Evolutionary conservation across 2,888 invertebrate genomes (phyloP).

Genomic region (Acronicta aceris): DNA sequence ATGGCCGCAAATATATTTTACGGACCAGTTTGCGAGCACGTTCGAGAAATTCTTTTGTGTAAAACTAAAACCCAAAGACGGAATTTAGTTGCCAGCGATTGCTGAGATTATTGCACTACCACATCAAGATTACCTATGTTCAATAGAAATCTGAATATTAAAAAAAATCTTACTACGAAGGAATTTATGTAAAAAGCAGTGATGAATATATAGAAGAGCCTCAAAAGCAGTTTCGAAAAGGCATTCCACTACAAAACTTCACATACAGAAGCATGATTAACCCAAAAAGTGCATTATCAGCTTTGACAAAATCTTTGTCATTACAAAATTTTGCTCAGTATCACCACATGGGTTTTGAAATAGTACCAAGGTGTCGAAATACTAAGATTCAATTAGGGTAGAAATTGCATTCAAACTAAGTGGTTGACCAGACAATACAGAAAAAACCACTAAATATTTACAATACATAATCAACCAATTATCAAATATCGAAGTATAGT

Average conservation of each 20-base stretch:
- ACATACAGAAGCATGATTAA: no score
- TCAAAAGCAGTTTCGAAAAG: neutral
- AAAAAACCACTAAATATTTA: no score
- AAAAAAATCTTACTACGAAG: slow-evolving; percentile 1
- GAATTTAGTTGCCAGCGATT: slow-evolving; percentile 26
- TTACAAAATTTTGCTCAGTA: no score
- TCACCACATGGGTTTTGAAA: no score
- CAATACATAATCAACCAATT: neutral
- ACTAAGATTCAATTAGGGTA: no score
- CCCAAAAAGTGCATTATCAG: no score
- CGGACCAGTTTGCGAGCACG: slow-evolving; percentile 53
- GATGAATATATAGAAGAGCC: neutral
- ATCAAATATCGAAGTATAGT: neutral
- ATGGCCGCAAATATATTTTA: slow-evolving; percentile 57
- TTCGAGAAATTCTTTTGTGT: slow-evolving; percentile 48
- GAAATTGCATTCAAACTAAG: no score
- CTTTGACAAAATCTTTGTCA: no score
- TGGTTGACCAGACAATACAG: no score
- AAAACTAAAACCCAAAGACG: slow-evolving; percentile 29
- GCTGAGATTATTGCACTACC: neutral
- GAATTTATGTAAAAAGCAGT: slow-evolving; percentile 5
- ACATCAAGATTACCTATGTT: slow-evolving; percentile 9
- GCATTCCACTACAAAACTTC: no score
- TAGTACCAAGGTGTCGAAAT: no score
- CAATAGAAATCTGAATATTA: no score